These are phyloP conservation scores for Myiopsitta monachus DNA, from an alignment of 2,113 vertebrate genomes.

Conservation along the genomic window DNA sequence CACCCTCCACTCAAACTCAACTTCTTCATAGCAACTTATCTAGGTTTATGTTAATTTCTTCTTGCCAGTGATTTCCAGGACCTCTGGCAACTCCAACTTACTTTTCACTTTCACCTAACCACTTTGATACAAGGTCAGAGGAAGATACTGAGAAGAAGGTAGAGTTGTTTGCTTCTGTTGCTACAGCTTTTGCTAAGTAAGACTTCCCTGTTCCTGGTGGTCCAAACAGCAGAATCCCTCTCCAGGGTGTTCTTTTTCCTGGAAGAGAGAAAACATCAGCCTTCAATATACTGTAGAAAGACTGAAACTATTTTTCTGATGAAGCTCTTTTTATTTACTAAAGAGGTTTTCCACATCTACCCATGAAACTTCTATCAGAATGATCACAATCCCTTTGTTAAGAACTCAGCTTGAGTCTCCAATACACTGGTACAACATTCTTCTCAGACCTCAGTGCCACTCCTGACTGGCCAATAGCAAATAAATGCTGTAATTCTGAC, in stretches of 20 bases:
- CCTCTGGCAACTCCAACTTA: constrained; percentile 69
- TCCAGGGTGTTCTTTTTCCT: constrained; percentile 98
- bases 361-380: neutral
- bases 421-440: neutral
- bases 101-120: constrained; percentile 99
- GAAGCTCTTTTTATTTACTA: neutral
- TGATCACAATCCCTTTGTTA: neutral
- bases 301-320: neutral
- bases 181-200: constrained; percentile 96
- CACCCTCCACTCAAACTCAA: neutral
- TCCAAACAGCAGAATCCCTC: constrained; percentile 94
- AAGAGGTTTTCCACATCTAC: neutral
- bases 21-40: neutral
- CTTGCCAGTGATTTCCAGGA: neutral
- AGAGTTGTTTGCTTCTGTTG: constrained; percentile 98
- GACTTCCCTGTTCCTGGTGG: constrained; percentile 98
- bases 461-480: neutral
- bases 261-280: neutral
- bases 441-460: neutral
- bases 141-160: constrained; percentile 97
- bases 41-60: neutral
- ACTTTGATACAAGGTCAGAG: constrained; percentile 96
- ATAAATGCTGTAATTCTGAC: constrained; percentile 64
- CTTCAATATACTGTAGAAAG: neutral
- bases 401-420: neutral